Base-by-base conservation (phyloP, 2,888 invertebrate species). In the Coenonympha arcania region DNA sequence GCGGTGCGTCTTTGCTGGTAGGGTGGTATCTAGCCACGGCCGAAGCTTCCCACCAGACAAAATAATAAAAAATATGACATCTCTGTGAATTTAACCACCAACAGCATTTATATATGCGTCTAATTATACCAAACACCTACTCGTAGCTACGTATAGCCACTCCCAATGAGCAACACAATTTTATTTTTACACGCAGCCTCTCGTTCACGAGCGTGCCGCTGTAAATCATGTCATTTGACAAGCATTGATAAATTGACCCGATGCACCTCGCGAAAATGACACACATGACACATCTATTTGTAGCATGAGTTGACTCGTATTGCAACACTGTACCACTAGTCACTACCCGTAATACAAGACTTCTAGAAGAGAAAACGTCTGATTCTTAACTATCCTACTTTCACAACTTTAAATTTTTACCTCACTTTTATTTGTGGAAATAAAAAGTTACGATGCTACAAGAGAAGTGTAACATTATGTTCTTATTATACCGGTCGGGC, bases 211-310 rank as follows among this genome's bases (percentile, higher is more conserved):
- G 60, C 63, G 56, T 58, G 57, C 53, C 56, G 60, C 61, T 54
- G 65, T 69, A 70, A 68, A 72, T 72, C 68, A 69, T 64, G 63
- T 63, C 66, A 65, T 65, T 62, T 70, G 72, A 70, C 70, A 70
- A 59, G 66, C 65, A 58, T 60, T 71, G 69, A 70, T 71, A 70
- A 69, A 72, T 71, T 71, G 64, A 62, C 58, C 56, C 58, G 66
- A 66, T 65, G 63, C 63, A 62, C 58, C 57, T 60, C 60, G 62
- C 58, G 34, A 55, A 52, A 54, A 48, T 48, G 39, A 50, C 52
- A 22, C 41, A 48, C 41, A 28, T 55, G 50, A 22, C 41, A 48
- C 41, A 28, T 55, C 30, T 49, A 49, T 48, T 44, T 56, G 30
- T 51, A 40, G 50, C 44, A 31, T 36, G 33, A 58, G 44, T 44